Evolutionary conservation across 2,888 invertebrate species (phyloP), one percentile per base, ranked within the genome.

Genomic region (Listrodromus nycthemerus): DNA sequence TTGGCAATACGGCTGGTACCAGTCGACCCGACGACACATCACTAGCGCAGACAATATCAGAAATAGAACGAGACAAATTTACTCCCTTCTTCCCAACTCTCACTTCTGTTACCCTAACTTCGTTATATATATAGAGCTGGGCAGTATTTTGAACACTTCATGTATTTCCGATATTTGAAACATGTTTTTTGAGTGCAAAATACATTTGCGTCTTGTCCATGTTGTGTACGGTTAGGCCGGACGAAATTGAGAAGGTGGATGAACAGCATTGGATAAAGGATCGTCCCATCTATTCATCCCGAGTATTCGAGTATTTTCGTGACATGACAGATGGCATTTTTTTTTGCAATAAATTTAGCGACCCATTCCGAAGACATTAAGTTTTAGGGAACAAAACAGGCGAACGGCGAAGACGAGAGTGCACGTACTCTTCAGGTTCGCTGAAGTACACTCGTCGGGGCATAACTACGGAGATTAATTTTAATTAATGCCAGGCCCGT

Each of bases 401-500:
- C 30, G 33, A 30, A 48, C 52, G 19, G 50, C 13, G 65, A 21
- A 75, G 30, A 63, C n/a, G 48, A 30, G 61, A 19, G 33, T n/a
- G 48, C 7, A 48, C 24, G 33, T 48, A 19, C 71, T 16, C 45
- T 52, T 71, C 65, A 50, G 30, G 77, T 67, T 77, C 37, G 71
- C 45, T 21, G 67, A 67, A 82, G 52, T 55, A 41, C 63, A 50
- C 76, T 67, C 66, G 27, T 55, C 24, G 69, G 69, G 52, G 24
- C 41, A 69, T 48, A 41, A 41, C 71, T 58, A 71, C 65, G 33
- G 71, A 79, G 84, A 86, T 86, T 84, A 86, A 84, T 86, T 84
- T 76, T 83, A 84, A 86, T 86, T 84, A 83, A 86, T 83, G 82
- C 77, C 16, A 65, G 33, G 83, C 80, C 84, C 74, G 82, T 77